Conservation (phyloP, 1,140 invertebrate species). For the Sminthurides bifidus region DNA sequence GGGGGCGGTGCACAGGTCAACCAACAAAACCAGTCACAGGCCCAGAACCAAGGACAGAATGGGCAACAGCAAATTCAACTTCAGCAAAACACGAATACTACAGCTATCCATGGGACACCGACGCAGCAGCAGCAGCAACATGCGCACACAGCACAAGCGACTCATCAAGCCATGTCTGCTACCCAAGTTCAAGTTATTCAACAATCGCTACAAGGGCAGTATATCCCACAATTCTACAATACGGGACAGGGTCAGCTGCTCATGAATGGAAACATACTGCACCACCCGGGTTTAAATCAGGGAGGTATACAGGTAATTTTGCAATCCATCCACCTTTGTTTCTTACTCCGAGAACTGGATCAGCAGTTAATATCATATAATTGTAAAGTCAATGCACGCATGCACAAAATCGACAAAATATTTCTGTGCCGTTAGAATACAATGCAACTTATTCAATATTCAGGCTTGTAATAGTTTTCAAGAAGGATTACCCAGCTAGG, state of each 20-base stretch:
- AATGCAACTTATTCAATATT: too few relatives aligned
- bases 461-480: too few relatives aligned
- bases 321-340: too few relatives aligned
- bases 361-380: too few relatives aligned
- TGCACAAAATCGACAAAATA: too few relatives aligned
- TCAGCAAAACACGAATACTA: conserved; percentile 24
- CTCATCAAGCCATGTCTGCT: too few relatives aligned
- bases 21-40: neutral
- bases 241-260: conserved; percentile 58
- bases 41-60: neutral
- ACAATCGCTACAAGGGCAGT: conserved; percentile 63
- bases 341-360: too few relatives aligned
- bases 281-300: conserved; percentile 55
- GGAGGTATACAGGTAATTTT: too few relatives aligned
- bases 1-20: too few relatives aligned
- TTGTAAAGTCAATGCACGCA: too few relatives aligned
- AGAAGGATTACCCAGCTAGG: too few relatives aligned
- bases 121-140: conserved; percentile 19
- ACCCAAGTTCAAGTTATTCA: conserved; percentile 69
- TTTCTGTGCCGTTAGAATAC: too few relatives aligned
- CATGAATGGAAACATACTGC: conserved; percentile 65
- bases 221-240: conserved; percentile 61
- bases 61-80: conserved; percentile 23
- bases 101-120: conserved; percentile 21
- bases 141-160: conserved; percentile 7